A percentile compares a stretch with the other conserved stretches of the same genome.
These are phyloP conservation scores for Elephantulus edwardii DNA, from an alignment of 2,113 vertebrate genomes.

Conservation along the genomic window DNA sequence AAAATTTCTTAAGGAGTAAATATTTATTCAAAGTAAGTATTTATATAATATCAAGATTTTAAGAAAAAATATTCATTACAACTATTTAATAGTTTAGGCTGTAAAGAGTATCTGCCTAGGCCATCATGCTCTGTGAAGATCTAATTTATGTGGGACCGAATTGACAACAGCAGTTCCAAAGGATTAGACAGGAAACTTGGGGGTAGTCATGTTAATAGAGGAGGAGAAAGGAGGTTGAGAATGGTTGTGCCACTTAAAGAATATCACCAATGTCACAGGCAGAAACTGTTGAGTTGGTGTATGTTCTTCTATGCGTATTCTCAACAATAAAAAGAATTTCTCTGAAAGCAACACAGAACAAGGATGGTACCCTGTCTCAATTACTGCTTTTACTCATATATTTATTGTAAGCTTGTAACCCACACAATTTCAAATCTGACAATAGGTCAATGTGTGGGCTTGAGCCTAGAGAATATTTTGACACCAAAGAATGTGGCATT, in stretches of 20 bases:
- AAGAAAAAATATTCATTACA: constrained; percentile 27
- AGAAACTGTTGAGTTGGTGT: background rate
- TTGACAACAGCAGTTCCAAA: background rate
- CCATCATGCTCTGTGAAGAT: background rate
- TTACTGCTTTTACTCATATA: constrained; percentile 15
- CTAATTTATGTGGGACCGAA: background rate
- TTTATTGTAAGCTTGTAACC: background rate
- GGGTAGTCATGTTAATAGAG: background rate
- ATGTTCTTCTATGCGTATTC: background rate
- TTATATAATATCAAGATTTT: background rate
- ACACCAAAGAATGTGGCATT: background rate
- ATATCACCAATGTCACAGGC: background rate
- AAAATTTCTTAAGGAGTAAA: background rate
- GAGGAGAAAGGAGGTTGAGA: background rate
- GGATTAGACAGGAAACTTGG: background rate
- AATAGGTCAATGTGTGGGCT: background rate
- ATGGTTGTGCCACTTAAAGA: background rate
- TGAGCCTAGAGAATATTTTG: background rate
- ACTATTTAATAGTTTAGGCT: background rate
- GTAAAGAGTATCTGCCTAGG: background rate
- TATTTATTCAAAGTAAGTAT: constrained; percentile 34
- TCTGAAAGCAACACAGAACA: background rate
- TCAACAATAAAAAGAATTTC: background rate
- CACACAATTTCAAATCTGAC: constrained; percentile 14
- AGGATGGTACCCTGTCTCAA: background rate